Evolutionary conservation across 2,888 invertebrate species (phyloP).

Genomic region (Nemoura dubitans): DNA sequence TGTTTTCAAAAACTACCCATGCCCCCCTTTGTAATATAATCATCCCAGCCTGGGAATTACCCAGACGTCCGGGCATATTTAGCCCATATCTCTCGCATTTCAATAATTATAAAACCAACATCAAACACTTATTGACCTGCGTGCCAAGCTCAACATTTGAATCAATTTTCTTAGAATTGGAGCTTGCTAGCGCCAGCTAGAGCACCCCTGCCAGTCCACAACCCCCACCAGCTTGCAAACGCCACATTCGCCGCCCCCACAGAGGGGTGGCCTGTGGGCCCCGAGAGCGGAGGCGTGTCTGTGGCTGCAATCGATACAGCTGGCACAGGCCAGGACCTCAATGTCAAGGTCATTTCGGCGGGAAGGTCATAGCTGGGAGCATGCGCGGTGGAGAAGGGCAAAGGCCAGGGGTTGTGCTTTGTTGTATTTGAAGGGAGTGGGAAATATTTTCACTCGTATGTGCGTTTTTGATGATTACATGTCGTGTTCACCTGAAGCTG

Average conservation of each 20-base stretch:
- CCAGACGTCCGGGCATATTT: no score
- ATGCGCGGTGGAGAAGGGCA: not conserved
- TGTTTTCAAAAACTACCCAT: no score
- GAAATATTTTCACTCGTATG: not conserved
- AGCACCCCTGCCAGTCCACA: not conserved
- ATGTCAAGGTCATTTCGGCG: conserved; percentile 24
- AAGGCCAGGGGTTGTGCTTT: not conserved
- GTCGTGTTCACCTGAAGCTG: not conserved
- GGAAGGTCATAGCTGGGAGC: conserved; percentile 8
- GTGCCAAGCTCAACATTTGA: not conserved
- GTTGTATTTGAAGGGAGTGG: not conserved
- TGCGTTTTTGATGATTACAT: not conserved
- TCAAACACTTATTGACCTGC: not conserved
- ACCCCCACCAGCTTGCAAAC: not conserved
- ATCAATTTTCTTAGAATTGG: not conserved
- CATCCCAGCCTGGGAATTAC: no score
- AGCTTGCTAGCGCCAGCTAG: not conserved
- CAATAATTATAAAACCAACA: no score
- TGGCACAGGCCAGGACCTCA: not conserved
- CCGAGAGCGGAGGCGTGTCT: not conserved
- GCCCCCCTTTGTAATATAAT: no score
- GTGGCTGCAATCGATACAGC: not conserved
- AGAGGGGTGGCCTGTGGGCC: not conserved
- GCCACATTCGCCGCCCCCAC: not conserved
- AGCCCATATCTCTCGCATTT: no score